Base-by-base conservation (phyloP, 1,140 invertebrate genomes). In the Arion vulgaris region DNA sequence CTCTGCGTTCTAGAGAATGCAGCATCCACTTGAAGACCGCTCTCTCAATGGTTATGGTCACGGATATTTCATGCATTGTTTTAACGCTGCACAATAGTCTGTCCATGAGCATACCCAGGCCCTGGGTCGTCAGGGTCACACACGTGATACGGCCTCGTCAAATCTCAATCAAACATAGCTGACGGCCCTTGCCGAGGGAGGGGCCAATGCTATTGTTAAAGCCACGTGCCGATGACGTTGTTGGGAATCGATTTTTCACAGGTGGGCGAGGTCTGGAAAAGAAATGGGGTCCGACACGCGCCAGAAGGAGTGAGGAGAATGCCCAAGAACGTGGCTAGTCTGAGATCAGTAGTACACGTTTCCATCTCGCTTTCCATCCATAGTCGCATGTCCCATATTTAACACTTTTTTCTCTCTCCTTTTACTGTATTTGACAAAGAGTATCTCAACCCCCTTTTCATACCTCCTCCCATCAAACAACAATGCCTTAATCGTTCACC, bases 241-340 rank as follows among this genome's bases (percentile, higher is more conserved):
- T 17, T 36, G 45, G 23, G 19, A 32, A 78, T 78, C 76, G 76
- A 78, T 78, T 57, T 78, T 53, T 62, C 76, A 78, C 76, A 78
- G 76, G 76, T 78, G 76, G 53, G 76, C 76, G 76, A 78, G 34
- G 76, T 57, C n/a, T 51, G 38, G 71, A 39, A 39, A 15, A 9
- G 71, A 23, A 73, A 51, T 51, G 76, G 76, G 76, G 57, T 32
- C 19, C 28, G 41, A 26, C 73, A 75, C 73, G 73, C 28, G 73
- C 2, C 73, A 11, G 15, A 34, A 11, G 36, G 32, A 13, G 32
- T 26, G 28, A 9, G 28, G 39, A 36, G 76, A 9, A 34, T 23
- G 51, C 57, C 17, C 49, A 15, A 23, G 57, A 19, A n/a, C 38
- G 9, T 34, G 53, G 23, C 76, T 2, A 66, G 53, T 32, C 36